Evolutionary conservation across 2,888 invertebrate genomes (phyloP), one percentile per base, ranked within the genome.

Genomic region (Stramonita haemastoma): DNA sequence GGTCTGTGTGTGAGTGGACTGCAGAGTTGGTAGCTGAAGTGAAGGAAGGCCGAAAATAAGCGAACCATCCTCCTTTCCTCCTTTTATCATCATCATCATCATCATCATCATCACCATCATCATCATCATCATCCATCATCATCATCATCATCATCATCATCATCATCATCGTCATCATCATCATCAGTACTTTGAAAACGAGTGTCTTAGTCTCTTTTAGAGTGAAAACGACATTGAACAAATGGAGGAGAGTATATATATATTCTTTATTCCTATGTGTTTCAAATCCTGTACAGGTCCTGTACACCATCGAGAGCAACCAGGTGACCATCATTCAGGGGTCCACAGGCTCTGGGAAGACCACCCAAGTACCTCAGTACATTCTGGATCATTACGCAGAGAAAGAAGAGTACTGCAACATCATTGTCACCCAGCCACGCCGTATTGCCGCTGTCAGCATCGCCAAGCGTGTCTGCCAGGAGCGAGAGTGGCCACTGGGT

Each of bases 311-410:
- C 90, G 98, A 98, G 93, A 98, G 98, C 0, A 97, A 97, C 95
- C 97, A 97, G 88, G 98, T 98, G 0, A 97, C 98, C 0, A 97
- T 99, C 22, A 97, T 99, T 84, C 97, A 98, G 96, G 99, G 99
- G 0, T 97, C 98, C 0, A 99, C 99, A 0, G 99, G 99, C 0
- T 99, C 99, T 95, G 99, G 99, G 90, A 97, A 97, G 97, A 99
- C 99, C 26, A 99, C 99, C 0, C 99, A 99, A 91, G 96, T 96
- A 26, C 98, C 99, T 0, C 99, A 99, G 95, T 98, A 97, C 96
- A 98, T 99, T 91, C n/a, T 99, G n/a, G 98, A 99, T 93, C 97
- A 97, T 92, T 97, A 97, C 92, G 97, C 97, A 89, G 96, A 97
- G 86, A 96, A 97, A 56, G 97, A 97, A 46, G 96, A 96, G 89